Evolutionary conservation across 2,888 invertebrate species (phyloP), one percentile per base, ranked within the genome.

Genomic region (Athalia circularis): DNA sequence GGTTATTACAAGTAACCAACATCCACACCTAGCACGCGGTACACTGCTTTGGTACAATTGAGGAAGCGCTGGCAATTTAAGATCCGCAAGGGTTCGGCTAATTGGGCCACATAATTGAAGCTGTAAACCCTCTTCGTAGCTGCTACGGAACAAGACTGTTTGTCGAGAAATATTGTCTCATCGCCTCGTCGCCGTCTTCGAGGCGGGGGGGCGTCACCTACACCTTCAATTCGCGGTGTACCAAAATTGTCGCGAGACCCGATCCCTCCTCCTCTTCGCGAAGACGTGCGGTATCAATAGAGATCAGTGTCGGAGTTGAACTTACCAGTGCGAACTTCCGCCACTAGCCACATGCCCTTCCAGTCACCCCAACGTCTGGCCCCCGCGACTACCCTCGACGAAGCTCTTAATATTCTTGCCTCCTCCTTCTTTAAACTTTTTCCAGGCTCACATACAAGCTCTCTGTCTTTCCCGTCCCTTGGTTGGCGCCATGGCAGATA

Each of bases 301-400:
- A 84, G 29, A 29, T 29, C 29, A 29, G 29, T 29, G 84, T 82
- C 78, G 75, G 75, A 81, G 81, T 81, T 80, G 80, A 79, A 70
- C 77, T 77, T 54, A 77, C 79, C 82, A 76, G 80, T 77, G 85
- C 85, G 86, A 81, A 88, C 88, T 86, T 88, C 86, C 87, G 86
- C 75, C 64, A 59, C 68, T 43, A 47, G 57, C 7, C 72, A 43
- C 45, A 72, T 50, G 29, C 29, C 29, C 29, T 29, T 29, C 29
- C 29, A 57, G 59, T 59, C 72, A 75, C 64, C 62, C 62, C 29
- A 62, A 62, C 29, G 61, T 50, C 50, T 50, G 50, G 62, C 48
- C 50, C 75, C 50, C 29, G 11, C 7, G 75, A 62, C 3, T 15
- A 15, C 48, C 62, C 62, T 50, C 72, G 9, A 11, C 13, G 50